Conservation (phyloP, 2,888 invertebrate species). For the Cheilosia impressa region DNA sequence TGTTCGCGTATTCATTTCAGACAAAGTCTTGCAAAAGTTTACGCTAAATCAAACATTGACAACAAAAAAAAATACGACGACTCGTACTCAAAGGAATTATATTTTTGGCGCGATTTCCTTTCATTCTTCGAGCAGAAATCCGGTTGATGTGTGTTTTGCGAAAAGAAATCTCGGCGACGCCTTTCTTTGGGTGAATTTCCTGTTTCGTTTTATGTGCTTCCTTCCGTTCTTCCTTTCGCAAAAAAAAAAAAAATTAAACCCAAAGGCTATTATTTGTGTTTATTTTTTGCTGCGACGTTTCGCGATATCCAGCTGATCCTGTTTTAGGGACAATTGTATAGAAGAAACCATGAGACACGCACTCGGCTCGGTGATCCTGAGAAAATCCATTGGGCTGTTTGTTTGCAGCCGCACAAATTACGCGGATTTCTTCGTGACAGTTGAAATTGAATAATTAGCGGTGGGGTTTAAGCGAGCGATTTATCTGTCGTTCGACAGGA, state of each 20-base stretch:
- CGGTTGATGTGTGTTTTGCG: conserved; percentile 29
- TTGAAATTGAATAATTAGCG: conserved; percentile 65
- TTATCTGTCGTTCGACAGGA: conserved; percentile 33
- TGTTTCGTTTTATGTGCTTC: conserved; percentile 13
- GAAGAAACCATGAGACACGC: conserved; percentile 40
- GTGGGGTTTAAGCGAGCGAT: conserved; percentile 49
- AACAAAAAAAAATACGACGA: conserved; percentile 7
- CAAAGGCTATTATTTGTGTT: conserved; percentile 58
- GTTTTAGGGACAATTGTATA: conserved; percentile 57
- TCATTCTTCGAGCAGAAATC: conserved; percentile 40
- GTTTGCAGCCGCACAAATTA: conserved; percentile 75
- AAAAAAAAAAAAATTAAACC: conserved; percentile 59
- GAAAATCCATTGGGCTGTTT: conserved; percentile 71
- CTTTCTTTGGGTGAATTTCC: conserved; percentile 55
- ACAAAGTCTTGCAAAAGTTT: conserved; percentile 35
- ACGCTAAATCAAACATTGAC: conserved; percentile 65
- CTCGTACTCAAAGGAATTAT: conserved; percentile 5
- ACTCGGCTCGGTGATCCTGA: conserved; percentile 20
- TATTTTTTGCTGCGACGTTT: conserved; percentile 26
- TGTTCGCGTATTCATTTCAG: conserved; percentile 26
- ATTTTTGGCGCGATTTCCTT: conserved; percentile 60
- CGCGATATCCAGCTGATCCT: conserved; percentile 74
- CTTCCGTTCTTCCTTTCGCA: conserved; percentile 35
- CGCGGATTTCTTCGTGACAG: conserved; percentile 67
- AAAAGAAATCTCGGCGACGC: conserved; percentile 50